Conservation (phyloP, 2,113 vertebrate genomes). For the human region GRCh38 chrX:151377501-151378000, state of each 20-base stretch:
- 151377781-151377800: neutral
- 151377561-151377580: neutral
- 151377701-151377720: neutral
- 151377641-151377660: neutral
- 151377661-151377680: neutral
- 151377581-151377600: neutral
- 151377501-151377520: neutral
- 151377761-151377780: neutral
- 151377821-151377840: neutral
- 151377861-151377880: neutral
- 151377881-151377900: neutral
- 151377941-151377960: neutral
- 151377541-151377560: neutral
- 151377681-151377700: neutral
- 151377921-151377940: neutral
- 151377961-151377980: neutral
- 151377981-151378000: neutral
- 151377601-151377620: neutral
- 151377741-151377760: neutral
- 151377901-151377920: neutral
- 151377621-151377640: neutral
- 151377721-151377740: neutral
- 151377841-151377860: neutral
- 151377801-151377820: neutral
- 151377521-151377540: neutral